These are phyloP conservation scores for Syrphus vitripennis DNA, from an alignment of 2,888 invertebrate species.

Conservation along the genomic window DNA sequence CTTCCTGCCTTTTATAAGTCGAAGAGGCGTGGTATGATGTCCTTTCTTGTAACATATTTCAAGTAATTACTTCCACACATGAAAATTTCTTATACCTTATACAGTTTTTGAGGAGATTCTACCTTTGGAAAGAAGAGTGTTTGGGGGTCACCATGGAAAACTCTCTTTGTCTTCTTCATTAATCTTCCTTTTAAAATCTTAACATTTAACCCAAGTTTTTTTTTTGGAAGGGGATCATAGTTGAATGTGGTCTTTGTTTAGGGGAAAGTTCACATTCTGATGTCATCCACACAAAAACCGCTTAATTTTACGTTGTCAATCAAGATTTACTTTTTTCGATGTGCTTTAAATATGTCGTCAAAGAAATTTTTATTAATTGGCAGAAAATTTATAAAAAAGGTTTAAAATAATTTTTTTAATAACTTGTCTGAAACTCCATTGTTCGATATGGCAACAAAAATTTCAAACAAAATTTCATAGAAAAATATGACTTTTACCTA, in stretches of 20 bases:
- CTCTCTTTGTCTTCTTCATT: conserved; percentile 35
- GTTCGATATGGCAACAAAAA: too few relatives aligned
- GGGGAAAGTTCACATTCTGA: conserved; percentile 38
- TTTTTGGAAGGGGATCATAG: not conserved
- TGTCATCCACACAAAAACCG: conserved; percentile 32
- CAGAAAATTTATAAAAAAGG: not conserved
- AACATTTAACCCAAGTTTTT: conserved; percentile 32
- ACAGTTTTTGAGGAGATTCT: not conserved
- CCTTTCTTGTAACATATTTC: conserved; percentile 61
- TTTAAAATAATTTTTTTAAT: not conserved
- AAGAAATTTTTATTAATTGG: too few relatives aligned
- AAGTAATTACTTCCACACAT: conserved; percentile 69
- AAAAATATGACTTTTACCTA: not conserved
- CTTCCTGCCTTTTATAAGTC: conserved; percentile 42
- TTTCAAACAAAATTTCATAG: too few relatives aligned
- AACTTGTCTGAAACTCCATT: not conserved
- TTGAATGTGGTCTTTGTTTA: conserved; percentile 17
- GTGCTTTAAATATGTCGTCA: not conserved
- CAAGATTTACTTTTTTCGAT: conserved; percentile 12
- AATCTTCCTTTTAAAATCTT: conserved; percentile 56
- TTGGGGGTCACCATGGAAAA: not conserved
- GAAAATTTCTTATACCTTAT: conserved; percentile 1
- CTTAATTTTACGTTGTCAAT: conserved; percentile 53
- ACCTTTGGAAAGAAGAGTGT: conserved; percentile 37
- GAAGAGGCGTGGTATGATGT: conserved; percentile 46